phyloP scores from a whole-genome alignment of 2,797 vertebrate species.

The Rhadinocentrus ornatus region DNA sequence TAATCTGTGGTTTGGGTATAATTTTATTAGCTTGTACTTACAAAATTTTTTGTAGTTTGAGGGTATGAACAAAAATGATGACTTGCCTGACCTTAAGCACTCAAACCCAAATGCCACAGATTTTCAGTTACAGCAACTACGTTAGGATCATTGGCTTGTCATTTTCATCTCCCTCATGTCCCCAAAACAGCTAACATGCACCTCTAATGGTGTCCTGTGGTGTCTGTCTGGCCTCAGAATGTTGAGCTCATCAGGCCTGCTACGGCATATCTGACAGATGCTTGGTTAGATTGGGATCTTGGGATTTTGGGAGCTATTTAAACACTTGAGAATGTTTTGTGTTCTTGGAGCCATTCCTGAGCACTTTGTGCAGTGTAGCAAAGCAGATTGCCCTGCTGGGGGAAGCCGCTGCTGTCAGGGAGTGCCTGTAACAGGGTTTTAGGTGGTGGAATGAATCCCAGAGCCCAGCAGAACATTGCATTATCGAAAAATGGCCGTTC shows the following conservation, averaged over 20 bases:
- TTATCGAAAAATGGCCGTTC: neutral
- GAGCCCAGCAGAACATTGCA: neutral
- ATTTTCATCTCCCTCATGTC: neutral
- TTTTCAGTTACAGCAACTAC: neutral
- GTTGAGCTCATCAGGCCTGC: neutral
- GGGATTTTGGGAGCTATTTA: neutral
- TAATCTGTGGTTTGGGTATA: neutral
- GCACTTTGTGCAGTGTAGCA: neutral
- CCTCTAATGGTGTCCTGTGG: neutral
- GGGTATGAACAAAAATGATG: neutral
- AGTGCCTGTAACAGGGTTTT: neutral
- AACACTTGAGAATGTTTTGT: neutral
- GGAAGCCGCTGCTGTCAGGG: neutral
- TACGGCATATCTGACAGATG: neutral
- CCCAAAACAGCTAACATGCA: neutral
- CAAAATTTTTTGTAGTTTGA: neutral
- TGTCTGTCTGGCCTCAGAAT: conserved; percentile 2
- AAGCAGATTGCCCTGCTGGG: neutral
- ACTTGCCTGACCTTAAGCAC: neutral
- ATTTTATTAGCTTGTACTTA: conserved; percentile 7
- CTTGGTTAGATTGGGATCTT: neutral
- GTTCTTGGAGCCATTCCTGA: neutral
- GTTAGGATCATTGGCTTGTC: neutral
- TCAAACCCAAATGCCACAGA: neutral
- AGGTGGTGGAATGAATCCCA: neutral